Evolutionary conservation across 2,113 vertebrate species (phyloP).

Genomic region (Scytalopus superciliaris): DNA sequence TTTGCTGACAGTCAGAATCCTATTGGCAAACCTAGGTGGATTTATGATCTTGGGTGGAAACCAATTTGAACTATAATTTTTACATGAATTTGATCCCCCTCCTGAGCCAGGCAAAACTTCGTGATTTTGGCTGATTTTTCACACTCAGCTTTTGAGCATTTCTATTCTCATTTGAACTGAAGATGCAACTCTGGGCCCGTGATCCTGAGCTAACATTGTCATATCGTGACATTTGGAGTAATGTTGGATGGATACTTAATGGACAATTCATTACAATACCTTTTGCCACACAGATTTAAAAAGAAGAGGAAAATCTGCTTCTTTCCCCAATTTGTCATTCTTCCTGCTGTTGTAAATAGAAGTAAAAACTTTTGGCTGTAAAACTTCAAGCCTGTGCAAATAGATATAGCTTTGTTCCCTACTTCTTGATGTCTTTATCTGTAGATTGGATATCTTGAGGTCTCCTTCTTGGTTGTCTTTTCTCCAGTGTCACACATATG

Average conservation of each 20-base stretch:
- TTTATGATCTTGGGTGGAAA: constrained; percentile 65
- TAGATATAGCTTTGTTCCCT: neutral
- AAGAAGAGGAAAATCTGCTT: neutral
- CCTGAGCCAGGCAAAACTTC: constrained; percentile 58
- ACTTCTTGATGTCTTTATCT: neutral
- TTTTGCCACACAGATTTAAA: neutral
- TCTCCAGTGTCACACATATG: neutral
- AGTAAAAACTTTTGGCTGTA: neutral
- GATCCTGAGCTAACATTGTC: neutral
- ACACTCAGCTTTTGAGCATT: neutral
- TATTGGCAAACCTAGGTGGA: constrained; percentile 62
- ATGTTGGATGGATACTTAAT: neutral
- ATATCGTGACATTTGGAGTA: neutral
- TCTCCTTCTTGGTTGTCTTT: neutral
- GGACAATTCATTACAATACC: neutral
- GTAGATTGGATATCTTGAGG: neutral
- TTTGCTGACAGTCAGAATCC: constrained; percentile 65
- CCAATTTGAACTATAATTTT: constrained; percentile 62
- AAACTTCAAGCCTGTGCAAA: neutral
- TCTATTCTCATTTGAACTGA: neutral
- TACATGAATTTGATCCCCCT: constrained; percentile 52
- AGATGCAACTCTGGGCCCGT: neutral
- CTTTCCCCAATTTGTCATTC: neutral
- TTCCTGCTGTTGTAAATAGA: neutral
- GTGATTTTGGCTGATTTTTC: constrained; percentile 59